Evolutionary conservation across 2,113 vertebrate species (phyloP).

Genomic region (Scortum barcoo): DNA sequence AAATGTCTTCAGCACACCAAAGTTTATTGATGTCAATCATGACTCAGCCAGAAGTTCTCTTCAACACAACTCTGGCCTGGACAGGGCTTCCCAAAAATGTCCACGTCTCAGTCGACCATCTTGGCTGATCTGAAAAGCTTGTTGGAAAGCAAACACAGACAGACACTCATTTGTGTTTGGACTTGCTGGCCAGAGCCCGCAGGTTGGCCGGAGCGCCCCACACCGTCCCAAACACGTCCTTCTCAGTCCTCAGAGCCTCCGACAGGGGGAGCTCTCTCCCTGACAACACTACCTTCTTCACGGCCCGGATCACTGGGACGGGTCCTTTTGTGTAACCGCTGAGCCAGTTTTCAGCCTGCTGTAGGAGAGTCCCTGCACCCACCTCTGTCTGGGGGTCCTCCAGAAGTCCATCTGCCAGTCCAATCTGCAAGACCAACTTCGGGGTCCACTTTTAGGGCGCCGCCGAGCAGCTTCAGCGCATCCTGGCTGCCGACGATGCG

Average conservation of each 20-base stretch:
- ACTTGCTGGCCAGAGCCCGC: constrained; percentile 86
- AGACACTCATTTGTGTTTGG: constrained; percentile 87
- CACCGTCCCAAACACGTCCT: constrained; percentile 89
- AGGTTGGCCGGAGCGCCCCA: constrained; percentile 94
- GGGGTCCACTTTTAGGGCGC: constrained; percentile 83
- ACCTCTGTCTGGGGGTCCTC: constrained; percentile 47
- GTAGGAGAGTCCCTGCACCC: constrained; percentile 54
- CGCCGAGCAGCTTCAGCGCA: constrained; percentile 88
- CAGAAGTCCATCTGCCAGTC: constrained; percentile 87
- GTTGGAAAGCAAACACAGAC: too few species aligned
- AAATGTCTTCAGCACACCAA: constrained; percentile 11
- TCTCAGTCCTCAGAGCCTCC: constrained; percentile 90
- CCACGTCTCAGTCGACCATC: not conserved
- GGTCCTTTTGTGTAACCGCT: constrained; percentile 84
- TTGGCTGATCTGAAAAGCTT: not conserved
- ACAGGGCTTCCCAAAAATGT: not conserved
- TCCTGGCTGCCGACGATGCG: constrained; percentile 85
- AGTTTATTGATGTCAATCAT: not conserved
- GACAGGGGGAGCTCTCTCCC: constrained; percentile 89
- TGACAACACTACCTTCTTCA: constrained; percentile 88
- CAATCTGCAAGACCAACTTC: constrained; percentile 83
- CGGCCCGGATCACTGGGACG: constrained; percentile 85
- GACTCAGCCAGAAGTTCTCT: not conserved
- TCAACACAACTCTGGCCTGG: not conserved
- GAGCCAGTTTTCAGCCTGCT: constrained; percentile 88